Evolutionary conservation across 1,140 invertebrate genomes (phyloP).

Genomic region (Zaprionus vittiger): DNA sequence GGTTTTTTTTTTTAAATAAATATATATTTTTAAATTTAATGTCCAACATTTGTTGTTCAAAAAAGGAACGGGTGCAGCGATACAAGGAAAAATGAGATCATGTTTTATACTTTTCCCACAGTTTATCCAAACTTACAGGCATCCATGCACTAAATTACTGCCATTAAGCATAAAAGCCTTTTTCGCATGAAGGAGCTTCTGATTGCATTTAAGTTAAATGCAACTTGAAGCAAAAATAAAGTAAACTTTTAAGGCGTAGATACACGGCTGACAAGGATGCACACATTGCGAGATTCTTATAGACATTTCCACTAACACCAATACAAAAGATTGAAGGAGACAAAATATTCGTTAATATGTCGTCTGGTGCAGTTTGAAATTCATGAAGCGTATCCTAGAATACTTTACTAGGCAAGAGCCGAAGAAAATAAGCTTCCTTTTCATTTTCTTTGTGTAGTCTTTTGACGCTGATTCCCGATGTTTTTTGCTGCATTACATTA

Average conservation of each 20-base stretch:
- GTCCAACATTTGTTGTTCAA: too few relatives aligned
- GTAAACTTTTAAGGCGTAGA: conserved; percentile 25
- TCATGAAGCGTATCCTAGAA: too few relatives aligned
- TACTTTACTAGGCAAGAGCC: too few relatives aligned
- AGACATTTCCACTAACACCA: neutral
- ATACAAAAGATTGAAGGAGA: neutral
- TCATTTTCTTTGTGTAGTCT: conserved; percentile 40
- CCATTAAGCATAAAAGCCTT: conserved; percentile 70
- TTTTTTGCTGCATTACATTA: conserved; percentile 81
- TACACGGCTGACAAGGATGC: neutral
- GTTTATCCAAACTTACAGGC: too few relatives aligned
- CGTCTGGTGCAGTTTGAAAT: conserved; percentile 19
- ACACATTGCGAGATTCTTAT: neutral
- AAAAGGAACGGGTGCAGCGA: too few relatives aligned
- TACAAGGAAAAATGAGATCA: too few relatives aligned
- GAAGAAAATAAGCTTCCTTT: conserved; percentile 27
- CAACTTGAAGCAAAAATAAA: conserved; percentile 65
- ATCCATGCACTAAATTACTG: too few relatives aligned
- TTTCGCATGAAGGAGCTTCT: conserved; percentile 73
- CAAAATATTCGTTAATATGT: conserved; percentile 70
- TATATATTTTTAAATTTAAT: too few relatives aligned
- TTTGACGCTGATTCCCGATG: conserved; percentile 26
- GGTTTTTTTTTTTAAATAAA: too few relatives aligned
- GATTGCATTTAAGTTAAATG: conserved; percentile 48
- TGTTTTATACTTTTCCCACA: too few relatives aligned